A percentile compares a stretch with the other conserved stretches of the same genome.
These are phyloP conservation scores for Fratercula arctica DNA, from an alignment of 2,797 vertebrate species.

Conservation along the genomic window DNA sequence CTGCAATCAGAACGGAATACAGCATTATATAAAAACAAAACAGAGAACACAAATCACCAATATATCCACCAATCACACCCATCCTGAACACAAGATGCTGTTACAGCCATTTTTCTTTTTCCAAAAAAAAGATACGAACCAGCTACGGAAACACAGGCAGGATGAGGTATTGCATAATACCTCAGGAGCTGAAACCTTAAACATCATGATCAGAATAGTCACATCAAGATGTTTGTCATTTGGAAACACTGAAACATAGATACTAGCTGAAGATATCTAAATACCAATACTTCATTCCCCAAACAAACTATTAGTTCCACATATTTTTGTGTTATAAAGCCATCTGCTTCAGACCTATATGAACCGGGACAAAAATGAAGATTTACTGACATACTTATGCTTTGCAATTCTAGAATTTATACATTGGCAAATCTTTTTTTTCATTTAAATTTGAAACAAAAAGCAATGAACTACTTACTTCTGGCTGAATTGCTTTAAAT, in stretches of 20 bases:
- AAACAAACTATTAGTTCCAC: not conserved
- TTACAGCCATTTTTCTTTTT: not conserved
- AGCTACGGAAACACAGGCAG: not conserved
- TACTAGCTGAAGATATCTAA: not conserved
- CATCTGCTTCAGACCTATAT: not conserved
- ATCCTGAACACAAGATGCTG: not conserved
- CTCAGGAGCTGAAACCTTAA: not conserved
- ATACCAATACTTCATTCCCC: not conserved
- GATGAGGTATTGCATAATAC: not conserved
- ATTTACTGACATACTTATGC: not conserved
- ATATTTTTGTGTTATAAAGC: not conserved
- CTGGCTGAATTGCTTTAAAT: constrained; percentile 98
- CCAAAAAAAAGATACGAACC: not conserved
- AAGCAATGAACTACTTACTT: constrained; percentile 81
- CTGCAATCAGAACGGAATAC: not conserved
- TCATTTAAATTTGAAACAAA: not conserved
- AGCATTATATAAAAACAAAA: not conserved
- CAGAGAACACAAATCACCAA: not conserved
- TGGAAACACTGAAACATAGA: not conserved
- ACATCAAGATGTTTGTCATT: not conserved
- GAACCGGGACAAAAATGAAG: not conserved
- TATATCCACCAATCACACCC: not conserved
- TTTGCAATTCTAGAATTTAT: not conserved
- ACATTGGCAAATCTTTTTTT: not conserved
- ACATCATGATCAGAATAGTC: not conserved